Evolutionary conservation across 92 coral and sea anemone species (phyloP).

Genomic region (Galaxea fascicularis): DNA sequence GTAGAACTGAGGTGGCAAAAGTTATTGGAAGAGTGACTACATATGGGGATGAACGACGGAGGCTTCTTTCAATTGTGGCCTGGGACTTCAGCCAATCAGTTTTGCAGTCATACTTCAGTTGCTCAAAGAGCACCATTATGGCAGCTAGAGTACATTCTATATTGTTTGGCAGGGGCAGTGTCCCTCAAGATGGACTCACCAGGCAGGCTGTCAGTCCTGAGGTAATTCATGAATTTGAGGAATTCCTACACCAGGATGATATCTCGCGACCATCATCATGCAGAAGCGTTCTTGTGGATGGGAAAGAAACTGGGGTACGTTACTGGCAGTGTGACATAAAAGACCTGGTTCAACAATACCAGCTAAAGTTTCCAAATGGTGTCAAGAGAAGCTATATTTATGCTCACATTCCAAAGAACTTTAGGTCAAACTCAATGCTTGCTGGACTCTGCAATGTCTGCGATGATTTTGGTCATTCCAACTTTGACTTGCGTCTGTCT

Average conservation of each 20-base stretch:
- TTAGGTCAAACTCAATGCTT: conserved; percentile 48
- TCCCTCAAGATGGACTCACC: conserved; percentile 42
- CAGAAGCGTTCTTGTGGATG: conserved; percentile 59
- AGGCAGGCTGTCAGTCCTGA: conserved; percentile 55
- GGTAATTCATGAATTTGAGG: conserved; percentile 37
- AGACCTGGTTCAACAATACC: conserved; percentile 55
- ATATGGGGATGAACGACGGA: conserved; percentile 47
- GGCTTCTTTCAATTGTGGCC: conserved; percentile 62
- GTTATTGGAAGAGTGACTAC: conserved; percentile 12
- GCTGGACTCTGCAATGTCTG: conserved; percentile 62
- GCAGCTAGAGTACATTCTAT: conserved; percentile 54
- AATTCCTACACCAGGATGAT: conserved; percentile 49
- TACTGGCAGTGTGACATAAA: conserved; percentile 59
- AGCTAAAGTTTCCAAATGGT: conserved; percentile 53
- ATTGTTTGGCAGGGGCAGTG: conserved; percentile 53
- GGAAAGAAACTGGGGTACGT: conserved; percentile 51
- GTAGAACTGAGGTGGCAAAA: conserved; percentile 43
- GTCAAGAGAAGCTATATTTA: conserved; percentile 54
- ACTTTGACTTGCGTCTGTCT: conserved; percentile 23
- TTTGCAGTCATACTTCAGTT: conserved; percentile 39
- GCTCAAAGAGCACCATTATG: conserved; percentile 54
- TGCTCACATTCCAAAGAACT: conserved; percentile 52
- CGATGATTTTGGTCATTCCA: conserved; percentile 50
- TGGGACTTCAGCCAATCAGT: conserved; percentile 23
- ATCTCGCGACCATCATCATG: conserved; percentile 59